phyloP scores from a whole-genome alignment of 2,888 invertebrate species.

The Cosmopolites sordidus region DNA sequence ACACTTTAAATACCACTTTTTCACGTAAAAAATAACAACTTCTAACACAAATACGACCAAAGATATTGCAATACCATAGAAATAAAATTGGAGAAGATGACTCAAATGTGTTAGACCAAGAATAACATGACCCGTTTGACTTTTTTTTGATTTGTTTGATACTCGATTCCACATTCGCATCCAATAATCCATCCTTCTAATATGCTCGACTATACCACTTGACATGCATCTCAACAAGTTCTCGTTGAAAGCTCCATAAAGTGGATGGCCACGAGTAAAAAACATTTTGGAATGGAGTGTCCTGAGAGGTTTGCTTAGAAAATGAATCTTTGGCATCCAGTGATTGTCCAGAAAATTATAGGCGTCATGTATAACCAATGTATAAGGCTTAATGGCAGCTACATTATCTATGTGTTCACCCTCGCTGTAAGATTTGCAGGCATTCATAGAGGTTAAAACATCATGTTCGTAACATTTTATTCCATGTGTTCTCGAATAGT shows the following conservation, averaged over 20 bases:
- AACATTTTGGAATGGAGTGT: slow-evolving; percentile 8
- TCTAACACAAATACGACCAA: slow-evolving; percentile 2
- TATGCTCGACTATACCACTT: background rate
- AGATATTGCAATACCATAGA: background rate
- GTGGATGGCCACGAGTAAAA: slow-evolving; percentile 4
- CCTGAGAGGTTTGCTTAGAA: slow-evolving; percentile 1
- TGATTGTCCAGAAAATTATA: background rate
- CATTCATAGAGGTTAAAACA: background rate
- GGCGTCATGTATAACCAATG: background rate
- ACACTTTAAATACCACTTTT: too few relatives aligned
- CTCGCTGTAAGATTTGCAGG: background rate
- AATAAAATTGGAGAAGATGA: background rate
- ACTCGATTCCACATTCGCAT: background rate
- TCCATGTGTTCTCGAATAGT: background rate
- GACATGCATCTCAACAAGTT: background rate
- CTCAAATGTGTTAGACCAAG: slow-evolving; percentile 1
- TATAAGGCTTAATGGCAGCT: slow-evolving; percentile 5
- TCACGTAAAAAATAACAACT: background rate
- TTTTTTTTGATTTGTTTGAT: background rate
- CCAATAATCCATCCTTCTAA: slow-evolving; percentile 1
- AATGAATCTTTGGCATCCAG: slow-evolving; percentile 1
- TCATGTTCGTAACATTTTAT: slow-evolving; percentile 5
- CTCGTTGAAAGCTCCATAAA: background rate
- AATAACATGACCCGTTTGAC: background rate
- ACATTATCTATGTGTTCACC: background rate